Percentiles rank a stretch among this genome's conserved stretches.
phyloP scores from a whole-genome alignment of 2,888 invertebrate species.

The Ganaspis brasiliensis region DNA sequence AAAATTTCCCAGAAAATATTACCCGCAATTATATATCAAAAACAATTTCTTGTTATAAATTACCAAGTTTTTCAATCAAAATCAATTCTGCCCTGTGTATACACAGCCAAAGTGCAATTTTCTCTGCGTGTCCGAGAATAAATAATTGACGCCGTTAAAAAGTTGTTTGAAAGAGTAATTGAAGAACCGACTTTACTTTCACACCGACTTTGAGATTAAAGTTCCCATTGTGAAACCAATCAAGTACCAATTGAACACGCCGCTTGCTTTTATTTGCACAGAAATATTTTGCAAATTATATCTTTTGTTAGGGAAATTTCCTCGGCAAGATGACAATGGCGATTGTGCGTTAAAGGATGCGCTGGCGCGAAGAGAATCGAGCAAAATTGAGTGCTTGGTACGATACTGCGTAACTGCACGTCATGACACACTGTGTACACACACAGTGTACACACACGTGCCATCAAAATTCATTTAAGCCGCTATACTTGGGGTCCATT shows the following conservation, averaged over 20 bases:
- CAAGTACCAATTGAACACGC: constrained; percentile 29
- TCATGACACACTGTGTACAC: constrained; percentile 36
- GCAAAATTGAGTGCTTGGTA: constrained; percentile 54
- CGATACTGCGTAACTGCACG: constrained; percentile 37
- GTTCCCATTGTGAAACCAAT: constrained; percentile 29
- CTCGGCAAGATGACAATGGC: constrained; percentile 25
- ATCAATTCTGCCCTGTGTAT: background rate
- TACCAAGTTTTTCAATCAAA: background rate
- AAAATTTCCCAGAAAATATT: no score
- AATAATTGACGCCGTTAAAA: constrained; percentile 30
- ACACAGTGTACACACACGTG: constrained; percentile 34
- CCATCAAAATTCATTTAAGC: constrained; percentile 64
- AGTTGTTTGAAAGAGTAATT: constrained; percentile 34
- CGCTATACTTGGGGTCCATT: constrained; percentile 30
- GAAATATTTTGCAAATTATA: constrained; percentile 32
- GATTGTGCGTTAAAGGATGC: constrained; percentile 43
- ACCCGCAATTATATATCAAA: no score
- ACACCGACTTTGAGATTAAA: constrained; percentile 19
- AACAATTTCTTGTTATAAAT: no score
- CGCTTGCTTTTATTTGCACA: constrained; percentile 31
- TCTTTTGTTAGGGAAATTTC: constrained; percentile 30
- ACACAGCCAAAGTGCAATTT: background rate
- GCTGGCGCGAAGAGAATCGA: constrained; percentile 52
- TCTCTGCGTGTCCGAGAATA: background rate
- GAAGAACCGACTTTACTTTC: constrained; percentile 20